Base-by-base conservation (phyloP, 2,888 invertebrate species). In the Dynastes hyllus region DNA sequence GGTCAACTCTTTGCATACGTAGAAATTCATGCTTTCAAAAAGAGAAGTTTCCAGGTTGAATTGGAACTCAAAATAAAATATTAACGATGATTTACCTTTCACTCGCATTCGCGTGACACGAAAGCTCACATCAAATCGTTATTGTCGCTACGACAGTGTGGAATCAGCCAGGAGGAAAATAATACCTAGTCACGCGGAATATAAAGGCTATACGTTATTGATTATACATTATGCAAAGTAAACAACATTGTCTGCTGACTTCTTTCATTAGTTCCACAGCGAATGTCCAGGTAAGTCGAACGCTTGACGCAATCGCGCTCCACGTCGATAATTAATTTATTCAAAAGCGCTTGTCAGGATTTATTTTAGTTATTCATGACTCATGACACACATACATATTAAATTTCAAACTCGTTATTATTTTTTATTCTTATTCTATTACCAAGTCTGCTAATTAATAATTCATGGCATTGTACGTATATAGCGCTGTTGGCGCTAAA, bases 191-290 rank as follows among this genome's bases (percentile, higher is more conserved):
- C 73, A 75, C 29, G 73, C 50, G 61, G 40, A 45, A 75, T 45
- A 11, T 75, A 75, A 75, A 63, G 27, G 45, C 22, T 58, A 22
- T 9, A 40, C 40, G 61, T 45, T 75, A 75, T 75, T 16, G 73
- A 75, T 75, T 75, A 75, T 61, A 75, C 73, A 45, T 75, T 75
- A 75, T 75, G 73, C 61, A 61, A 61, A 61, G 61, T 63, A 75
- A 75, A 75, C 73, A 75, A 75, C 45, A 75, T 61, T 75, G 73
- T 75, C 73, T 75, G 45, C 73, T 50, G 61, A 75, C 40, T 61
- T 40, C 32, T 61, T 75, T 75, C 27, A 75, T 75, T 75, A 75
- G 45, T 75, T 61, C 61, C 73, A 22, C 8, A 45, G 61, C 50
- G 73, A 75, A 45, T 61, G 61, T 75, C 50, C 45, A 75, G 73